phyloP scores from a whole-genome alignment of 2,113 vertebrate genomes.

The Puntigrus tetrazona region DNA sequence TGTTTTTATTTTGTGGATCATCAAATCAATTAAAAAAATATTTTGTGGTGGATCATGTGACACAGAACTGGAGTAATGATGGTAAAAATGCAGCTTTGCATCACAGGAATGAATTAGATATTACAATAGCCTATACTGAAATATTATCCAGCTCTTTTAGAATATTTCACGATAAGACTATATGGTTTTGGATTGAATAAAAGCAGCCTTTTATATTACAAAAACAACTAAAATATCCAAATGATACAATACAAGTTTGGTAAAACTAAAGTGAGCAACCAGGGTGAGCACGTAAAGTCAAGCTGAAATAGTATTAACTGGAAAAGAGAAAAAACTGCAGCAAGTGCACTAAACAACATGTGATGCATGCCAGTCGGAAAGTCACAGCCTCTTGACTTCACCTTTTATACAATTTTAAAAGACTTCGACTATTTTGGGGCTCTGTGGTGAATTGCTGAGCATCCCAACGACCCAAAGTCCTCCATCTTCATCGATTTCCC shows the following conservation, averaged over 20 bases:
- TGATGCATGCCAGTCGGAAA: not conserved
- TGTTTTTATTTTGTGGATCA: too few species aligned
- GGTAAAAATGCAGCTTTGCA: too few species aligned
- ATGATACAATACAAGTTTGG: not conserved
- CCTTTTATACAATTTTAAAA: not conserved
- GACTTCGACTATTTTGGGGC: not conserved
- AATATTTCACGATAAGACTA: not conserved
- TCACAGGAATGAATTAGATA: not conserved
- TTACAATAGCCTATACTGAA: not conserved
- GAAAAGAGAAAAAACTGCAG: not conserved
- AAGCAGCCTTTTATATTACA: not conserved
- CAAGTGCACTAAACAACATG: not conserved
- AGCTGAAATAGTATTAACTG: not conserved
- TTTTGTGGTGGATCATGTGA: too few species aligned
- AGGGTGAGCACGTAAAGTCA: not conserved
- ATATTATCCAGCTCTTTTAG: not conserved
- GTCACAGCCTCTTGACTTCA: not conserved
- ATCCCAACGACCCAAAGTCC: not conserved
- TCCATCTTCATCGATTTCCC: conserved; percentile 31
- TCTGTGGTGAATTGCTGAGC: conserved; percentile 15
- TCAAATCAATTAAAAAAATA: too few species aligned
- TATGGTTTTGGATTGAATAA: not conserved
- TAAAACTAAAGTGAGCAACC: too few species aligned
- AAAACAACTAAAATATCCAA: not conserved
- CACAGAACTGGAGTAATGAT: too few species aligned